Percentiles rank a stretch among this genome's conserved stretches.
Conservation (phyloP, 2,888 invertebrate genomes). For the Plagiodera versicolora region DNA sequence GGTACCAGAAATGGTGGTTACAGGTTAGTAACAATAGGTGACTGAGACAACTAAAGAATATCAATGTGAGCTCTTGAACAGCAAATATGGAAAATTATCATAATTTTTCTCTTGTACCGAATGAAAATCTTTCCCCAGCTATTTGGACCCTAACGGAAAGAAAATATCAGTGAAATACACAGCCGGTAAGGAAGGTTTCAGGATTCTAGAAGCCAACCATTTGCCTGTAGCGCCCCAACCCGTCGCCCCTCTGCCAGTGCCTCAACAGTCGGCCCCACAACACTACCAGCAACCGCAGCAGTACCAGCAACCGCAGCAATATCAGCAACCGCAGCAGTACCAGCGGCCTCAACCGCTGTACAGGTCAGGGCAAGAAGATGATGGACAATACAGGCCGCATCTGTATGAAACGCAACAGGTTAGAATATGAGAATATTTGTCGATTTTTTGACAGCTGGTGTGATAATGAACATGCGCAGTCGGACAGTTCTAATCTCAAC, state of each 20-base stretch:
- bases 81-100: no score
- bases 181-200: conserved; percentile 57
- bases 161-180: conserved; percentile 64
- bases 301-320: conserved; percentile 29
- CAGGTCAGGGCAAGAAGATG: conserved; percentile 35
- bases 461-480: no score
- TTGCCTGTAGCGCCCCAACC: conserved; percentile 51
- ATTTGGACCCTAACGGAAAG: conserved; percentile 64
- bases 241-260: conserved; percentile 39
- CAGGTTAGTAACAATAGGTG: conserved; percentile 29
- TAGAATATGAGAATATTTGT: background rate
- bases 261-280: conserved; percentile 30
- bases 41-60: no score
- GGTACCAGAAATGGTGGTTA: conserved; percentile 63
- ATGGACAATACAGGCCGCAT: conserved; percentile 47
- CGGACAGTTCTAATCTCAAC: no score
- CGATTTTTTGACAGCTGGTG: no score
- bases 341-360: conserved; percentile 17
- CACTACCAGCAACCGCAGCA: conserved; percentile 32
- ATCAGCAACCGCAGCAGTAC: conserved; percentile 12
- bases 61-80: no score
- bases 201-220: conserved; percentile 56
- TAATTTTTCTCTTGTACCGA: no score
- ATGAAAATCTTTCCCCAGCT: conserved; percentile 23
- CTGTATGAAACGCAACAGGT: conserved; percentile 37